Evolutionary conservation across 2,113 vertebrate genomes (phyloP), one percentile per base, ranked within the genome.

Genomic region (Dicerorhinus sumatrensis): DNA sequence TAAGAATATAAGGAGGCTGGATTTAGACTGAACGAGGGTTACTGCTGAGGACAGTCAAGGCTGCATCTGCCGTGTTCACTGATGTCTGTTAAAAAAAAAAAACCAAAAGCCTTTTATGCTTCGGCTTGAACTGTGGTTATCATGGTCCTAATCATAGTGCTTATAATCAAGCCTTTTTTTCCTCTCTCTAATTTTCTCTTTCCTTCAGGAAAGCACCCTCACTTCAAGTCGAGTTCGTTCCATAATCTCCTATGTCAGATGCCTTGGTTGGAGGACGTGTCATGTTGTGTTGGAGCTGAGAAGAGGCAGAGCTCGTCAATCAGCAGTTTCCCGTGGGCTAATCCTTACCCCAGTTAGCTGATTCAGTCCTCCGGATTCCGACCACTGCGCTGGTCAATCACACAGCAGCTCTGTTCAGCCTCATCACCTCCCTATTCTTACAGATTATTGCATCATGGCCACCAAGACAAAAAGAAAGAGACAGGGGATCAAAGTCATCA

Each of bases 401-500:
- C 96, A 86, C 94, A 98, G 96, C 97, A 97, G 79, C 83, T 98
- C 97, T 94, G 72, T 98, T 98, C 98, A 96, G 91, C 96, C 97
- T 98, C 98, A 98, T 98, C 98, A 98, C 97, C 98, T 98, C 92
- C 96, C 97, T 98, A 92, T 99, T 99, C 98, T 98, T 98, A 97
- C 65, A 96, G 81, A 97, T 98, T 97, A 97, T 96, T 98, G 96
- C 88, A 83, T 97, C 94, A 70, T 94, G 86, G 88, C 73, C 94
- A 97, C 89, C 89, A 95, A 95, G 80, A 98, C 82, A 97, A 95
- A 98, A 98, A 97, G 92, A 94, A 93, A 97, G 48, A 96, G 20
- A 94, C 97, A 63, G 13, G 95, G 29, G 27, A 85, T 12, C 97
- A 94, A 98, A 98, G 18, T 82, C 1, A 88, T 96, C 63, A 94